Evolutionary conservation across 2,797 vertebrate genomes (phyloP), one percentile per base, ranked within the genome.

Genomic region (Melanotaenia parkinsoni): DNA sequence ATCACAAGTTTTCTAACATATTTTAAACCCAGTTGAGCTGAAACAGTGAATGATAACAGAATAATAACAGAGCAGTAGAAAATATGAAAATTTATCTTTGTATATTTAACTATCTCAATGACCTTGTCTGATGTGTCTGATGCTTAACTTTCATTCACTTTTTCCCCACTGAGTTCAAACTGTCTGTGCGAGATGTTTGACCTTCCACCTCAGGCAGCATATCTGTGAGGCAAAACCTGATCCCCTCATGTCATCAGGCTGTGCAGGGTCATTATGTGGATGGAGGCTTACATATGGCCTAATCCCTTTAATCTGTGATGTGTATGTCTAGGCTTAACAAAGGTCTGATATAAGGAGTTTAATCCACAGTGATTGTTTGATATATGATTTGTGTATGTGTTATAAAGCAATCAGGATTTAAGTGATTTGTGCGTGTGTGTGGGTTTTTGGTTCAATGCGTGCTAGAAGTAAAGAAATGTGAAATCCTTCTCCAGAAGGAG

Each of bases 261-360:
- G 47, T 66, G 22, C 57, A 30, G 57, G 65, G 35, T 65, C 37
- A 7, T 75, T 63, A 47, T 77, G 69, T 72, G 38, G 71, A 77
- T 60, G 14, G 26, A 81, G 51, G 58, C 68, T 54, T 51, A 69
- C 14, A 54, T 38, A 47, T 14, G 58, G 32, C 47, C 62, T 72
- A 81, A 86, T 47, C 63, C 67, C 40, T 43, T 66, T 86, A 85
- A 88, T 88, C 79, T 80, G 69, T 58, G 47, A 0, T 77, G 72
- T 81, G 65, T 83, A 82, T 75, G 54, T 84, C 80, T 72, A 74
- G 63, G n/a, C 70, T 69, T 67, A 67, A 76, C 51, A 13, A 66
- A 37, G 37, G 54, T 71, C 76, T 79, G 56, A 69, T 79, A 66
- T 67, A 63, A 54, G 72, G 77, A 53, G 28, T 76, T 63, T 81